Evolutionary conservation across 2,797 vertebrate species (phyloP).

Genomic region (Trachops cirrhosus): DNA sequence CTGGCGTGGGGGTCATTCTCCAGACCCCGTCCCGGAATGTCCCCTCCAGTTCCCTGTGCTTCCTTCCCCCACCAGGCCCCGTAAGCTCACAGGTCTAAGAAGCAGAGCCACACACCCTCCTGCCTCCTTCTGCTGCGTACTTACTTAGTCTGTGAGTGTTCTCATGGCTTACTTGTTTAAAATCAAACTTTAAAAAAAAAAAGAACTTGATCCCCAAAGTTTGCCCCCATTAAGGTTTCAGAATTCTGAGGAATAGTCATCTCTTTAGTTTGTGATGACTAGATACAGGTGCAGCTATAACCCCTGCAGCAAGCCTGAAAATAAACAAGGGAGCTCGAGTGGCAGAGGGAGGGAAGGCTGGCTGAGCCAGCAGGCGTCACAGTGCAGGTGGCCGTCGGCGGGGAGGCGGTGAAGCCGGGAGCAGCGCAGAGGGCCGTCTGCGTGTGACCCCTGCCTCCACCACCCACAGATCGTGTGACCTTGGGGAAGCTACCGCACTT

Average conservation of each 20-base stretch:
- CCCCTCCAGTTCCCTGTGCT: not conserved
- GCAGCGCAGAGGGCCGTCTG: not conserved
- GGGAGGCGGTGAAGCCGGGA: too few relatives aligned
- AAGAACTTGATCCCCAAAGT: not conserved
- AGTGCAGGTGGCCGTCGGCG: fast-evolving
- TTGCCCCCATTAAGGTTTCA: not conserved
- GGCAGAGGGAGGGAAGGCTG: not conserved
- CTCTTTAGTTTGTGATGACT: not conserved
- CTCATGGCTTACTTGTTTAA: not conserved
- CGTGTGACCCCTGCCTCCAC: not conserved
- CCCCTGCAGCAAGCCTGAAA: not conserved
- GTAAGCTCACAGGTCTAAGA: not conserved
- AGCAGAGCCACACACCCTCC: not conserved
- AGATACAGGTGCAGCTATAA: not conserved
- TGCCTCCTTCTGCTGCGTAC: not conserved
- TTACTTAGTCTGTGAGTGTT: not conserved
- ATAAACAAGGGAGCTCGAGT: not conserved
- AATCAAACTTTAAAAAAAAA: not conserved
- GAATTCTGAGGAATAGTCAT: not conserved
- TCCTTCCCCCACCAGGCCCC: not conserved
- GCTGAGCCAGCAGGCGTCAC: not conserved
- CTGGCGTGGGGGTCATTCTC: not conserved
- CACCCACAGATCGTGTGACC: not conserved
- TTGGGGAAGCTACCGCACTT: not conserved
- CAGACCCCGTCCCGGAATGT: not conserved